Evolutionary conservation across 1,140 invertebrate species (phyloP).

Genomic region (Drosophila lini): DNA sequence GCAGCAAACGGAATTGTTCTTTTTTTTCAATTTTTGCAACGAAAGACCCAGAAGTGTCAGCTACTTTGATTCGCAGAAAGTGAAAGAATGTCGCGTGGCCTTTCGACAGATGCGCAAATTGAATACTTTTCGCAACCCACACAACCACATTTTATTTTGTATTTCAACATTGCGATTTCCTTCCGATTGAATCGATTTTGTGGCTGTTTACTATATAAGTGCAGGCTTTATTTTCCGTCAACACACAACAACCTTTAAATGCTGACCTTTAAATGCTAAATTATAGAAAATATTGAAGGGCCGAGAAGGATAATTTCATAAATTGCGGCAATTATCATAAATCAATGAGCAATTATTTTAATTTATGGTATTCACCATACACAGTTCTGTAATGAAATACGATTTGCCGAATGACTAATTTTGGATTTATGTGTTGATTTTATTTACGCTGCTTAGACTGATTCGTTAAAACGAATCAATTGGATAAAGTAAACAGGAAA

Average conservation of each 20-base stretch:
- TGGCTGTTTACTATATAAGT: constrained; percentile 15
- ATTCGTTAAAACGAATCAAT: not conserved
- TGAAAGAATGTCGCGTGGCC: constrained; percentile 9
- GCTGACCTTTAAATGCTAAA: constrained; percentile 31
- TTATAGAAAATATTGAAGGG: not conserved
- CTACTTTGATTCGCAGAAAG: constrained; percentile 37
- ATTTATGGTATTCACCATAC: not conserved
- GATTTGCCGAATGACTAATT: constrained; percentile 1
- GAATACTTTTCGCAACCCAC: constrained; percentile 6
- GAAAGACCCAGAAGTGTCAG: constrained; percentile 26
- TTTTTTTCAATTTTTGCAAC: not conserved
- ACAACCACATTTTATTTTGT: constrained; percentile 1
- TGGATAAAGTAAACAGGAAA: not conserved
- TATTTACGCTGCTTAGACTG: not conserved
- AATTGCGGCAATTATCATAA: constrained; percentile 20
- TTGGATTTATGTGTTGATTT: not conserved
- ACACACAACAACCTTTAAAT: constrained; percentile 18
- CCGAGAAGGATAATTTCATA: not conserved
- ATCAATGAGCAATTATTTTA: constrained; percentile 38
- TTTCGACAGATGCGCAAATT: constrained; percentile 8
- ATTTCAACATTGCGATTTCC: constrained; percentile 1
- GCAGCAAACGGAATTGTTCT: constrained; percentile 27
- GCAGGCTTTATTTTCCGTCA: not conserved
- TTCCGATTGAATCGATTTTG: constrained; percentile 22
- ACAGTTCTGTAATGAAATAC: not conserved